Conservation (phyloP, 2,888 invertebrate genomes). For the Brenthis daphne region DNA sequence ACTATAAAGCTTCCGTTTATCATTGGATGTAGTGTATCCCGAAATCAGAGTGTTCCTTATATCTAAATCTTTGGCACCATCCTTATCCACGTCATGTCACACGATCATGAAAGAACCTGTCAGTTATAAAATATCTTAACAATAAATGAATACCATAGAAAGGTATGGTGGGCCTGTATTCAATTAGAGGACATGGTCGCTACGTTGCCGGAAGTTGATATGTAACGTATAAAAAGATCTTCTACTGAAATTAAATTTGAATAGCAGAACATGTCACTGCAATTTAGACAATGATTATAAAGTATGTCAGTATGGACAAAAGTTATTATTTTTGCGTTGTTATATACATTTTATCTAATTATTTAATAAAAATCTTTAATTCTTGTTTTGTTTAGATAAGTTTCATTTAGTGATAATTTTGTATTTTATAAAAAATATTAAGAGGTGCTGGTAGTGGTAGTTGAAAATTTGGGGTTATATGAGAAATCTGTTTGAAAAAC, state of each 20-base stretch:
- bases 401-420: no score
- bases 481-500: no score
- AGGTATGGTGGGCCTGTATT: slow-evolving; percentile 24
- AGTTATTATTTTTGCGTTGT: no score
- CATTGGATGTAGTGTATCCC: neutral
- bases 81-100: neutral
- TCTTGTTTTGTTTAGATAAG: no score
- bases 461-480: no score
- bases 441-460: no score
- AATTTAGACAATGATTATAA: neutral
- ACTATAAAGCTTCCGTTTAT: neutral
- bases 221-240: slow-evolving; percentile 22
- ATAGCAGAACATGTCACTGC: neutral
- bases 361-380: no score
- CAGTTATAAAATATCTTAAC: slow-evolving; percentile 32
- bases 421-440: no score
- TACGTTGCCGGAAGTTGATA: slow-evolving; percentile 24
- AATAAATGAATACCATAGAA: slow-evolving; percentile 25
- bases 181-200: slow-evolving; percentile 27
- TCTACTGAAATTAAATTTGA: slow-evolving; percentile 20
- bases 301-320: no score
- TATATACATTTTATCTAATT: no score
- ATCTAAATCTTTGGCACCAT: neutral
- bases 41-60: neutral
- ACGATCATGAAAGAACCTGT: slow-evolving; percentile 29